Conservation (phyloP, 2,888 invertebrate species). For the Zele albiditarsus region DNA sequence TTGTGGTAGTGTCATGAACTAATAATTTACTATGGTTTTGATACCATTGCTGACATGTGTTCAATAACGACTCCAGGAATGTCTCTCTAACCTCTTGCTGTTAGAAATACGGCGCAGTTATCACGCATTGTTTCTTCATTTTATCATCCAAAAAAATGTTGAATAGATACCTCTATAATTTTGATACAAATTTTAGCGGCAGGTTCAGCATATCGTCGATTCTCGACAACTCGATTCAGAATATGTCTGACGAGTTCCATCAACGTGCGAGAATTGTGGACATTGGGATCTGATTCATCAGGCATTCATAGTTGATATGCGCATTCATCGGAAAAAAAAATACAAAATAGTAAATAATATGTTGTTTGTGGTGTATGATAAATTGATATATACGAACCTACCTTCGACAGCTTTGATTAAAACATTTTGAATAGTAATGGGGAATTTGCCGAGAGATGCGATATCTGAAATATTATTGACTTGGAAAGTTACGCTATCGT, state of each 20-base stretch:
- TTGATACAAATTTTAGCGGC: conserved; percentile 90
- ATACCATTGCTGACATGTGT: conserved; percentile 93
- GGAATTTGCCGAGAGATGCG: conserved; percentile 84
- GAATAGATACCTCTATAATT: conserved; percentile 80
- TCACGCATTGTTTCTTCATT: too few relatives aligned
- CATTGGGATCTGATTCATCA: conserved; percentile 80
- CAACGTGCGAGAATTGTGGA: conserved; percentile 81
- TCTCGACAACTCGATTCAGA: conserved; percentile 87
- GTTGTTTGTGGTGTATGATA: background rate
- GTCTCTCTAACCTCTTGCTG: conserved; percentile 89
- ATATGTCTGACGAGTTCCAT: conserved; percentile 91
- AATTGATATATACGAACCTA: conserved; percentile 56
- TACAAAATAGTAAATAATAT: background rate
- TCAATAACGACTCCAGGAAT: conserved; percentile 90
- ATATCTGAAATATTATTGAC: conserved; percentile 76
- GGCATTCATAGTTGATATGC: background rate
- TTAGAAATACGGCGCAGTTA: background rate
- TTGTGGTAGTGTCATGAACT: conserved; percentile 63
- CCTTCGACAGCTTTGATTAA: conserved; percentile 85
- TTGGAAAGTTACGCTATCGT: conserved; percentile 80
- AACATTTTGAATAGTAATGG: conserved; percentile 82
- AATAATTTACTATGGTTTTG: conserved; percentile 84
- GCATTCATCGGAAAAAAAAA: background rate
- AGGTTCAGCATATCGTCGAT: conserved; percentile 85
- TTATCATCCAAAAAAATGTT: conserved; percentile 6